Percentiles rank a stretch among this genome's conserved stretches.
phyloP scores from a whole-genome alignment of 2,113 vertebrate genomes.

The Amia ocellicauda region DNA sequence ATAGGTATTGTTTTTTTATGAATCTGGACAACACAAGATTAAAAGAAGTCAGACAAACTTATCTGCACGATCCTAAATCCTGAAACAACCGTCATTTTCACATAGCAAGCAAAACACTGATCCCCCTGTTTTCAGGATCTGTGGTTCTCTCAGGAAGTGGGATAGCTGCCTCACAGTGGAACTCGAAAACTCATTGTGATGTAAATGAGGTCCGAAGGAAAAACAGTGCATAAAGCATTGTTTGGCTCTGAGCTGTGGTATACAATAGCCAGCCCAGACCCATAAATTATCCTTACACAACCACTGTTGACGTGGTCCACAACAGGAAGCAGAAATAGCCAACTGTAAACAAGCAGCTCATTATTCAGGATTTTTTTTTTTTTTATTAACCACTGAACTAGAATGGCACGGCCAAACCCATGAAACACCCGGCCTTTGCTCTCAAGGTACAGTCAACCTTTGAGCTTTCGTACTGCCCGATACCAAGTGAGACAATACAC shows the following conservation, averaged over 20 bases:
- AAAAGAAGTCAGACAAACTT: too few species aligned
- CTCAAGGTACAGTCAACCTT: constrained; percentile 18
- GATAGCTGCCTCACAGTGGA: constrained; percentile 42
- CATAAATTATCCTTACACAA: constrained; percentile 10
- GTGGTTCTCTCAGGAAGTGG: constrained; percentile 49
- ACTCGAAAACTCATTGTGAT: constrained; percentile 50
- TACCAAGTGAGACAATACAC: constrained; percentile 4
- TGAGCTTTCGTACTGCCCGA: constrained; percentile 10
- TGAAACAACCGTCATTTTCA: too few species aligned
- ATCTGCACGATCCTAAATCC: background rate
- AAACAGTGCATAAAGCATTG: constrained; percentile 18
- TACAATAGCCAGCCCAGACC: constrained; percentile 28
- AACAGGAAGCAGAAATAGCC: constrained; percentile 11
- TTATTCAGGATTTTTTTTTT: constrained; percentile 29
- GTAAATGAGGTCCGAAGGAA: constrained; percentile 52
- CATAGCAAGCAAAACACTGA: background rate
- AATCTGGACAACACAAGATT: background rate
- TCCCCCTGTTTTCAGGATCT: background rate
- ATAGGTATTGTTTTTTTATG: background rate
- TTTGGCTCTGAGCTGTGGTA: constrained; percentile 10
- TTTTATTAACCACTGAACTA: constrained; percentile 38
- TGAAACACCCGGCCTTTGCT: constrained; percentile 19
- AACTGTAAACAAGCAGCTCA: constrained; percentile 36
- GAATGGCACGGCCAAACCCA: constrained; percentile 29
- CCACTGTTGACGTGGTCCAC: background rate